phyloP scores from a whole-genome alignment of 2,888 invertebrate genomes.

The Drosophila pseudotakahashii region DNA sequence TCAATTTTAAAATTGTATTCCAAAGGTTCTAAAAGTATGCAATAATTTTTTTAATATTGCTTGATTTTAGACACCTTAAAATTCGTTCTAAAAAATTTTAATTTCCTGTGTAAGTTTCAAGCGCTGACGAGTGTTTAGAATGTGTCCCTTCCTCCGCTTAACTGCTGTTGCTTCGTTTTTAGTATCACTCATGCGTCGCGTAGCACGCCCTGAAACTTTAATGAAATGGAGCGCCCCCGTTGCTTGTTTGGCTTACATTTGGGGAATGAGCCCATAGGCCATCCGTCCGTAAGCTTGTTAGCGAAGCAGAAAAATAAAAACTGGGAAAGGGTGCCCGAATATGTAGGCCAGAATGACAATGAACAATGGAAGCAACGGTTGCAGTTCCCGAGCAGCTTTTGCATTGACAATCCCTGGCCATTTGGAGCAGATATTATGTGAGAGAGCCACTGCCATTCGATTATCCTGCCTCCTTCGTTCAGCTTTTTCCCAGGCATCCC shows the following conservation, averaged over 20 bases:
- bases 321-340: neutral
- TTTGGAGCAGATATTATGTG: constrained; percentile 3
- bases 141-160: constrained; percentile 17
- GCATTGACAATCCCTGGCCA: constrained; percentile 25
- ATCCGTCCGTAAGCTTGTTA: constrained; percentile 53
- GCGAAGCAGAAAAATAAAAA: constrained; percentile 23
- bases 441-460: neutral
- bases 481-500: constrained; percentile 4
- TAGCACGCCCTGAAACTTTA: constrained; percentile 54
- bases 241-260: constrained; percentile 4
- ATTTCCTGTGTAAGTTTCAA: neutral
- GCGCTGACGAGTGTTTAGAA: neutral
- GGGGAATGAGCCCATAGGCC: constrained; percentile 25
- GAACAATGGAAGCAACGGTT: constrained; percentile 21
- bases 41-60: too few species aligned
- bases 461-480: neutral
- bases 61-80: too few species aligned
- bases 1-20: too few species aligned
- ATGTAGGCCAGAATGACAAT: constrained; percentile 31
- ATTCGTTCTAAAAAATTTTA: too few species aligned
- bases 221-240: constrained; percentile 54
- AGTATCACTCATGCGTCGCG: constrained; percentile 54
- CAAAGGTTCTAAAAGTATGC: too few species aligned
- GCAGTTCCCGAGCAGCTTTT: constrained; percentile 12
- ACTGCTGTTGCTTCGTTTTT: constrained; percentile 31